Base-by-base conservation (phyloP, 2,888 invertebrate species). In the Orthosia cruda region DNA sequence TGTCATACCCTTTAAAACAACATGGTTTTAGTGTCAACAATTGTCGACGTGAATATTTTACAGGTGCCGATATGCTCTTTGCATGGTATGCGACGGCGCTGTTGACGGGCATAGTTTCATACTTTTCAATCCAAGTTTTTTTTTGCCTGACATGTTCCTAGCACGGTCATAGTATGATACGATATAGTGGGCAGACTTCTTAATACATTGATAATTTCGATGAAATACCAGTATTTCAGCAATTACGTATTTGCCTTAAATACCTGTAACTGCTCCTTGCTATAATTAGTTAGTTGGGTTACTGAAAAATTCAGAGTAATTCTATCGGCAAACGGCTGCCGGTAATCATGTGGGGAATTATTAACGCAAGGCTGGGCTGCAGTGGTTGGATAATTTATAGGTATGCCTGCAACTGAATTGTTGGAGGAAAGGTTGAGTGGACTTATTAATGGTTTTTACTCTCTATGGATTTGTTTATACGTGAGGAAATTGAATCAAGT, bases 301-400 rank as follows among this genome's bases (percentile, higher is more conserved):
- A 70, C 72, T 87, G 58, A 84, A 87, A 78, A 77, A 85, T 87
- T 87, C 84, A 85, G 54, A n/a, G 23, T 84, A 87, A 85, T 85
- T 74, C 74, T 76, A 85, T 83, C 63, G 80, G 83, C 67, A 70
- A 83, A 86, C 77, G 73, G 81, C 67, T 55, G 57, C 59, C 59
- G 67, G 83, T 81, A 87, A 85, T 77, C 85, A 85, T 68, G 79
- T 78, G 65, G 58, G 76, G 76, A 85, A 87, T 86, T 81, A 87
- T 80, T 85, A 87, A 87, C 61, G n/a, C 45, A 15, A 15, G 63
- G 52, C 58, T 61, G 55, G 26, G n/a, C 61, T 73, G 54, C 55
- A 73, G 52, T 54, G 58, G 49, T 69, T 75, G 58, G 58, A 45
- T 69, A 70, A 68, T 80, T 85, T 71, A 74, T 71, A 40, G 7